Conservation (phyloP, 1,140 invertebrate genomes). For the Lasaia peninsularis region DNA sequence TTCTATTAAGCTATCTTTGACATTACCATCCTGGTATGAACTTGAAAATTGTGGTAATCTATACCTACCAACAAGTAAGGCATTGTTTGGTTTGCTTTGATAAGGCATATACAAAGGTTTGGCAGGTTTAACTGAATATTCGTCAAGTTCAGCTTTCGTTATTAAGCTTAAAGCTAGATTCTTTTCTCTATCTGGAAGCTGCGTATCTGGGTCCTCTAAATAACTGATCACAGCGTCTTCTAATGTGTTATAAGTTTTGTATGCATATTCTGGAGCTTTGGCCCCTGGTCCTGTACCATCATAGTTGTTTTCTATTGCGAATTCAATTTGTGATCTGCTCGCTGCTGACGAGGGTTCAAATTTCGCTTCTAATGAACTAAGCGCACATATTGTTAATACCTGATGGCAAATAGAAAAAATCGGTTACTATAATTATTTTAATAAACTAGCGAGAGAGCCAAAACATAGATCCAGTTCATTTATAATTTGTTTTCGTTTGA, state of each 20-base stretch:
- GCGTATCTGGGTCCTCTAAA: constrained; percentile 57
- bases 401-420: constrained; percentile 15
- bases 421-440: neutral
- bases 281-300: constrained; percentile 70
- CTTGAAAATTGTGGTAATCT: neutral
- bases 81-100: neutral
- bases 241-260: constrained; percentile 53
- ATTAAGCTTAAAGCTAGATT: constrained; percentile 29
- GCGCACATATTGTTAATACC: constrained; percentile 18
- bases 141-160: neutral
- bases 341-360: constrained; percentile 36
- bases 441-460: too few relatives aligned
- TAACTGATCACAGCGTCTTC: constrained; percentile 57
- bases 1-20: neutral
- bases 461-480: too few relatives aligned
- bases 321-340: constrained; percentile 54
- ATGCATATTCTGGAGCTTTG: constrained; percentile 48
- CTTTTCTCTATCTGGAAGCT: constrained; percentile 49
- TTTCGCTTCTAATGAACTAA: neutral
- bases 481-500: too few relatives aligned
- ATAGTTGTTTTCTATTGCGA: constrained; percentile 70
- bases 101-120: neutral
- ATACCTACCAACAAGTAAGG: neutral
- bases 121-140: too few relatives aligned
- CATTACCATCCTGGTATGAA: neutral